Evolutionary conservation across 1,140 invertebrate genomes (phyloP), one percentile per base, ranked within the genome.

Genomic region (Panulirus ornatus): DNA sequence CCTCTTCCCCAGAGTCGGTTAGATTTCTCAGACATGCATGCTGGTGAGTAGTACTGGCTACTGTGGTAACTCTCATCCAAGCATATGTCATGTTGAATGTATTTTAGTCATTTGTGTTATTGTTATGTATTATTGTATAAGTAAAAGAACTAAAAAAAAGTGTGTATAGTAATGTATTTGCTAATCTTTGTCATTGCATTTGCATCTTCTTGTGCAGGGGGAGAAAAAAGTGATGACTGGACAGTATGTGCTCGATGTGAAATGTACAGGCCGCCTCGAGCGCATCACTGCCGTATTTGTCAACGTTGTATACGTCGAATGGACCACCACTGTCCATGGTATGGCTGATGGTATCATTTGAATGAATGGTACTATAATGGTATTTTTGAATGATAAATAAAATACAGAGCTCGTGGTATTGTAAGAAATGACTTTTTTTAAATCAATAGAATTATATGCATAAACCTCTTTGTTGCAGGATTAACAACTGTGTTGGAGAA

Each of bases 401-500:
- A 47, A 11, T 16, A 11, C 16, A 1, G 44, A 16, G 16, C 16
- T 16, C 16, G 1, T 47, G 44, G 16, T 8, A 47, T 47, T 1
- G 16, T 47, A 11, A 47, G 8, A 47, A 47, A 8, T 47, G 44
- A 16, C 44, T 47, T n/a, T n/a, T n/a, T n/a, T n/a, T n/a, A n/a
- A n/a, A n/a, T n/a, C n/a, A n/a, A n/a, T n/a, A n/a, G n/a, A n/a
- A n/a, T n/a, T n/a, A n/a, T n/a, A n/a, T n/a, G n/a, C n/a, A n/a
- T n/a, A n/a, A n/a, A n/a, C n/a, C n/a, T n/a, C 38, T 91, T 34
- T 71, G 22, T 86, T 90, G 42, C 88, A 92, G 97, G 97, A 97
- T 98, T 54, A 98, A 98, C 93, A 98, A 98, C 94, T 98, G 98
- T 94, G 97, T 98, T 47, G 98, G 98, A 73, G 97, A 98, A 94